A percentile compares a stretch with the other conserved stretches of the same genome.
Conservation (phyloP, 2,888 invertebrate species). For the Dynastes tityus region DNA sequence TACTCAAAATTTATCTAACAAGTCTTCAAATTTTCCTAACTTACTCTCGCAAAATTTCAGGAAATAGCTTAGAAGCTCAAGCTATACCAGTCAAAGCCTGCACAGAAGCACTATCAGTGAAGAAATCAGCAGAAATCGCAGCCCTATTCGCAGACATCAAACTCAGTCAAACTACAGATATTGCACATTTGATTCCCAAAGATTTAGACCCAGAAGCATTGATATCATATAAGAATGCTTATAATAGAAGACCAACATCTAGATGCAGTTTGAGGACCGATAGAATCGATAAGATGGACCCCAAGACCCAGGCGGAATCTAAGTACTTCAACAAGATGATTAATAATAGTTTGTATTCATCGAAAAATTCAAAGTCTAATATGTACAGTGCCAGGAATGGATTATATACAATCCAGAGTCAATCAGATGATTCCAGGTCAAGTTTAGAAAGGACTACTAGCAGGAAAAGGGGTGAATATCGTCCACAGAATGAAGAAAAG, state of each 20-base stretch:
- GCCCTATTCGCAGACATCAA: conserved; percentile 87
- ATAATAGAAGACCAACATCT: conserved; percentile 56
- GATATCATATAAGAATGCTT: conserved; percentile 58
- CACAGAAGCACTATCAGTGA: conserved; percentile 84
- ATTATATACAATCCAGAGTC: conserved; percentile 70
- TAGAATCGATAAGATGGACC: conserved; percentile 50
- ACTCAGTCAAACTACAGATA: conserved; percentile 81
- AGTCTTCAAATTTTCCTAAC: background rate
- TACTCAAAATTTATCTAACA: no score
- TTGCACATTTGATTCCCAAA: conserved; percentile 70
- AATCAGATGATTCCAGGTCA: conserved; percentile 68
- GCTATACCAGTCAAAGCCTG: conserved; percentile 56
- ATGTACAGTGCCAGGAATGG: conserved; percentile 69
- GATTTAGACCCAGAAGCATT: conserved; percentile 59
- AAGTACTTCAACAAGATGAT: conserved; percentile 63
- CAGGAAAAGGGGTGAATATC: conserved; percentile 42
- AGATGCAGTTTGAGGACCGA: conserved; percentile 51
- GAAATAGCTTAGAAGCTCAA: conserved; percentile 55
- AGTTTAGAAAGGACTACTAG: conserved; percentile 48
- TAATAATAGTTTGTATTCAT: conserved; percentile 64
- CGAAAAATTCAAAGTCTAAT: conserved; percentile 57
- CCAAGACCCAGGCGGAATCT: conserved; percentile 5
- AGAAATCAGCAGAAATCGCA: conserved; percentile 91
- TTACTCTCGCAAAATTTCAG: conserved; percentile 59
- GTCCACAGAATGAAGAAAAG: conserved; percentile 57